phyloP scores from a whole-genome alignment of 1,140 invertebrate species.

The Hycleus cichorii region DNA sequence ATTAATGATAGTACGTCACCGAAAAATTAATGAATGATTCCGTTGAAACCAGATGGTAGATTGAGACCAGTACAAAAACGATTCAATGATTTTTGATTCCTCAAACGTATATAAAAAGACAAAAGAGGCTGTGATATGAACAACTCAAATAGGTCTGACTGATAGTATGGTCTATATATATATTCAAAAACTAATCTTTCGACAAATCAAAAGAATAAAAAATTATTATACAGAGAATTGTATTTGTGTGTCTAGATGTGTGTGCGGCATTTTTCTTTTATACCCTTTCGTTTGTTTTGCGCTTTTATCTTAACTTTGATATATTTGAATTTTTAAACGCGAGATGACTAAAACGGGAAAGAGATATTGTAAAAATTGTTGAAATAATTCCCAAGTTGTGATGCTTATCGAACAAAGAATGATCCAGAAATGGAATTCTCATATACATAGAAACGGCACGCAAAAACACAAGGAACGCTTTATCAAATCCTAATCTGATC shows the following conservation, averaged over 20 bases:
- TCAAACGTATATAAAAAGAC: neutral
- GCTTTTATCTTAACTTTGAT: conserved; percentile 16
- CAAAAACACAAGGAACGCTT: conserved; percentile 13
- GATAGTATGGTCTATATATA: neutral
- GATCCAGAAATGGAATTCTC: conserved; percentile 17
- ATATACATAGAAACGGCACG: conserved; percentile 15
- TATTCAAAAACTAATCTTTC: conserved; percentile 12
- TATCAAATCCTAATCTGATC: conserved; percentile 12
- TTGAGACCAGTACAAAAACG: too few species aligned
- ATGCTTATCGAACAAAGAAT: conserved; percentile 18
- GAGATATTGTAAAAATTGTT: conserved; percentile 20
- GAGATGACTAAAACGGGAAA: conserved; percentile 17
- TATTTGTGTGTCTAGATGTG: too few species aligned
- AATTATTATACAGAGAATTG: conserved; percentile 1
- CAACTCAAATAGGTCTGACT: too few species aligned
- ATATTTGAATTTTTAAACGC: conserved; percentile 20
- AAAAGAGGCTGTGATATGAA: too few species aligned
- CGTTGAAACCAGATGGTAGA: too few species aligned
- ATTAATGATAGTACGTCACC: conserved; percentile 3
- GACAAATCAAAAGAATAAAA: conserved; percentile 13
- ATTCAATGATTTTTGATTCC: neutral
- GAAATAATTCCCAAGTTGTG: conserved; percentile 15
- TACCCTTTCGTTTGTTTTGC: conserved; percentile 14
- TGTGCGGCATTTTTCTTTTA: conserved; percentile 16
- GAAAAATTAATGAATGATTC: neutral